A percentile compares a stretch with the other conserved stretches of the same genome.
Conservation (phyloP, 2,113 vertebrate species). For the Chrysochloris asiatica region DNA sequence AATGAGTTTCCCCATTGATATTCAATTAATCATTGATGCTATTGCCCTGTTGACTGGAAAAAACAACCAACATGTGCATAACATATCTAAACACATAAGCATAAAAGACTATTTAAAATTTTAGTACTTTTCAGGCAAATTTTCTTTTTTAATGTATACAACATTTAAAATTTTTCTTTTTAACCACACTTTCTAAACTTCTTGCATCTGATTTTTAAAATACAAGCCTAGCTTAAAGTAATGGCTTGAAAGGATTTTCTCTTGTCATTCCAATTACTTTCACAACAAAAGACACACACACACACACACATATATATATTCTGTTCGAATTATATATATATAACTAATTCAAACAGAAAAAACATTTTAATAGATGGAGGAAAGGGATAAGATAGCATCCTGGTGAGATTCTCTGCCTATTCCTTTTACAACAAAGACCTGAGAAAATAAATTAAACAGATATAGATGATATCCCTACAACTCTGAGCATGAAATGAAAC, state of each 20-base stretch:
- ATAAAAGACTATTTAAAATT: not conserved
- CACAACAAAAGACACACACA: no score
- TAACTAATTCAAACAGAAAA: constrained; percentile 27
- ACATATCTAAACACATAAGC: not conserved
- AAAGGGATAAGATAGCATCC: no score
- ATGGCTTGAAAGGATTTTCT: not conserved
- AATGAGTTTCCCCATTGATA: not conserved
- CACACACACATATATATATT: no score
- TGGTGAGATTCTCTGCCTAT: no score
- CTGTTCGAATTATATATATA: not conserved
- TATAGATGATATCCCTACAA: no score
- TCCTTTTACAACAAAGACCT: no score
- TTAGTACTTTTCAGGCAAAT: not conserved
- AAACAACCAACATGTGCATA: not conserved
- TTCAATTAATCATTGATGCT: not conserved
- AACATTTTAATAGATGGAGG: not conserved
- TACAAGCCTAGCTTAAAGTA: not conserved
- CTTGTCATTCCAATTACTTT: not conserved
- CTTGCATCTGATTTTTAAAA: not conserved
- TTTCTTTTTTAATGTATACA: not conserved
- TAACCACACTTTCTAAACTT: not conserved
- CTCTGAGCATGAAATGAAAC: no score
- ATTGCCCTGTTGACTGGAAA: not conserved
- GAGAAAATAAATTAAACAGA: no score
- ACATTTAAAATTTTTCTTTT: not conserved